A percentile compares a stretch with the other conserved stretches of the same genome.
Evolutionary conservation across 2,888 invertebrate genomes (phyloP).

Genomic region (Heliconius ismenius): DNA sequence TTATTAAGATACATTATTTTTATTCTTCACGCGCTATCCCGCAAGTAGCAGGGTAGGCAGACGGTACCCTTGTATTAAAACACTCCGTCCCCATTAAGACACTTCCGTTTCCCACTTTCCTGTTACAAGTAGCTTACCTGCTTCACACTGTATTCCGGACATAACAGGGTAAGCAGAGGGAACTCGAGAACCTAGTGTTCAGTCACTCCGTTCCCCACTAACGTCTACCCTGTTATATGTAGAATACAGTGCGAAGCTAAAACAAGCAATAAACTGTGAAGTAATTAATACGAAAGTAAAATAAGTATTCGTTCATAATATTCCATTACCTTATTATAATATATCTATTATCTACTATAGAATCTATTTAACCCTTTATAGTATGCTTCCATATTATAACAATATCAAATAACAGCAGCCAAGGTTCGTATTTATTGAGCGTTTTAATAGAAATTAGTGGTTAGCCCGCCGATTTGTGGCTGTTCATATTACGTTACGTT

Average conservation of each 20-base stretch:
- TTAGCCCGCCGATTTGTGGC: constrained; percentile 15
- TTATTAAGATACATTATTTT: background rate
- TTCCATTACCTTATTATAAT: background rate
- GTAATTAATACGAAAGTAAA: too few relatives aligned
- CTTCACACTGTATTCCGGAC: background rate
- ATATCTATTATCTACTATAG: background rate
- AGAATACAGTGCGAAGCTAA: background rate
- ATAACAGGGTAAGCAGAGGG: background rate
- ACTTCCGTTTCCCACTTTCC: background rate
- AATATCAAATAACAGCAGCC: constrained; percentile 3
- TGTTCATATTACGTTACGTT: background rate
- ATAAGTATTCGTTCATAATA: too few relatives aligned
- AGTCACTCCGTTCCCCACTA: background rate
- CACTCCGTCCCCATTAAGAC: background rate
- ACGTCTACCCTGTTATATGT: background rate
- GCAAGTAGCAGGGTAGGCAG: background rate
- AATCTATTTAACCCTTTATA: constrained; percentile 3
- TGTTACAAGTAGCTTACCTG: background rate
- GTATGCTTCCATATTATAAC: background rate
- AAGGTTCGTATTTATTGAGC: constrained; percentile 14
- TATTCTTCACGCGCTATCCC: background rate
- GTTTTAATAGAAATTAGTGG: constrained; percentile 23
- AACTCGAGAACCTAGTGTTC: background rate
- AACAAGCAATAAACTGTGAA: too few relatives aligned
- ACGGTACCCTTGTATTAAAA: background rate